phyloP scores from a whole-genome alignment of 2,113 vertebrate species.

The Uropsilus gracilis region DNA sequence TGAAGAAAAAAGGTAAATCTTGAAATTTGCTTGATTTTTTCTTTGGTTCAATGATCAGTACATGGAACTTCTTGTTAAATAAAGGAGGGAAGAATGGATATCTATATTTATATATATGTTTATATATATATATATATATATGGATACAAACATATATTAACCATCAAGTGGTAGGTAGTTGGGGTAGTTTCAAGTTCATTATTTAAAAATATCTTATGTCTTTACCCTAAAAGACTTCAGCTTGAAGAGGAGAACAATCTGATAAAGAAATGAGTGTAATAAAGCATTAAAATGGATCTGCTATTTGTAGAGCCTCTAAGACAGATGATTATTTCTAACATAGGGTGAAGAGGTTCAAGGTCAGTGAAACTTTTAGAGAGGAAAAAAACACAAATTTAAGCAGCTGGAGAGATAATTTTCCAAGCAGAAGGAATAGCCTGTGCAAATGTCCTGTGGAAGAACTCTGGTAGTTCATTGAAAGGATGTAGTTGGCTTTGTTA shows the following conservation, averaged over 20 bases:
- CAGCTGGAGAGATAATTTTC: neutral
- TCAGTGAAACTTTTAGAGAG: neutral
- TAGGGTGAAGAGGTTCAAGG: neutral
- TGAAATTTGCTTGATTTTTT: constrained; percentile 52
- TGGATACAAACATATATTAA: neutral
- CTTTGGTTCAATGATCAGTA: neutral
- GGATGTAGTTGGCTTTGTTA: neutral
- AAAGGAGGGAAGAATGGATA: neutral
- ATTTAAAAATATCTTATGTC: neutral
- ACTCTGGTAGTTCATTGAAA: neutral
- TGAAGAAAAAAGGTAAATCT: constrained; percentile 22
- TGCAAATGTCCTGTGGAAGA: neutral
- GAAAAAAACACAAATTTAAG: neutral
- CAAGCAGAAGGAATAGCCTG: neutral
- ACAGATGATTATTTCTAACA: neutral
- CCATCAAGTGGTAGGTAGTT: neutral
- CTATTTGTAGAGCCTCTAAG: neutral
- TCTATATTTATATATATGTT: neutral
- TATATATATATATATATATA: neutral
- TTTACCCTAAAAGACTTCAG: neutral
- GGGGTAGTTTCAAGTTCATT: neutral
- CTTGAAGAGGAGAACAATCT: neutral
- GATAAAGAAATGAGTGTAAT: neutral
- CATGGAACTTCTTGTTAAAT: neutral
- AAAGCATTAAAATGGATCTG: neutral